Percentiles rank a stretch among this genome's conserved stretches.
These are phyloP conservation scores for Trematocara variabile DNA, from an alignment of 2,113 vertebrate genomes.

Conservation along the genomic window DNA sequence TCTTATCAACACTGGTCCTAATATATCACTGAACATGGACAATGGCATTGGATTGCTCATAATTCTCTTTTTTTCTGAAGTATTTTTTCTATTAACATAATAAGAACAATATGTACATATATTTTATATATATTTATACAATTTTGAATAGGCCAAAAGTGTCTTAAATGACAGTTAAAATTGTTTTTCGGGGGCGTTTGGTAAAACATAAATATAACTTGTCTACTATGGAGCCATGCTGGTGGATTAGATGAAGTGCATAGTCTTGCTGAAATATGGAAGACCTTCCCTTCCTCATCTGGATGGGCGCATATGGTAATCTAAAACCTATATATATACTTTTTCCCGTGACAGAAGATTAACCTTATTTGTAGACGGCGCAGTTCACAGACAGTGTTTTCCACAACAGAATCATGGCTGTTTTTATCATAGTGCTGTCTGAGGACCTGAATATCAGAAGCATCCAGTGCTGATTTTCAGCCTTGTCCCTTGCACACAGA, in stretches of 20 bases:
- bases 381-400: neutral
- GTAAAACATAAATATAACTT: neutral
- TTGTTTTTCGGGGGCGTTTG: neutral
- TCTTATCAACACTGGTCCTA: neutral
- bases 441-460: neutral
- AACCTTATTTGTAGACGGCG: neutral
- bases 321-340: neutral
- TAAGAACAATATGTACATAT: neutral
- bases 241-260: neutral
- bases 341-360: neutral
- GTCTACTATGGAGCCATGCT: neutral
- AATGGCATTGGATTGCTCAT: neutral
- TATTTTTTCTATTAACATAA: neutral
- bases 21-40: neutral
- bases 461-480: neutral
- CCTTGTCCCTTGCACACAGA: neutral
- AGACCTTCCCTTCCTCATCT: neutral
- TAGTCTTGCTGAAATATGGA: neutral
- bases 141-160: neutral
- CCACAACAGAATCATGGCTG: neutral
- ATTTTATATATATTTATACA: neutral
- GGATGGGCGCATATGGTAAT: rapidly evolving
- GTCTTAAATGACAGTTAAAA: neutral
- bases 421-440: neutral
- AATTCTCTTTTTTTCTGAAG: neutral